phyloP scores from a whole-genome alignment of 2,113 vertebrate genomes.

The Xenopus borealis region DNA sequence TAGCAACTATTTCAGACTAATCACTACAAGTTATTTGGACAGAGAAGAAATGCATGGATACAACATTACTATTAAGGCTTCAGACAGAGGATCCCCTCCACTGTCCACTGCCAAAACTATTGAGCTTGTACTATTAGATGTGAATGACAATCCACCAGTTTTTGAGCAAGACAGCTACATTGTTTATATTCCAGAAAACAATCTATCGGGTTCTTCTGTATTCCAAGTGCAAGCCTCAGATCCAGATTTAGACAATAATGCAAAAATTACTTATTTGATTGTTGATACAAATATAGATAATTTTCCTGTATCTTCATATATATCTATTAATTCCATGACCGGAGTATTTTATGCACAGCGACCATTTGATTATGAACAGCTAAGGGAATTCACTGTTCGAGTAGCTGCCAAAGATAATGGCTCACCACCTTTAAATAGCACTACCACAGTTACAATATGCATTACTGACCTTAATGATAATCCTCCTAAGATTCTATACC shows the following conservation, averaged over 20 bases:
- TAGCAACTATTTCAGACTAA: slow-evolving; percentile 66
- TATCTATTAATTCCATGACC: slow-evolving; percentile 83
- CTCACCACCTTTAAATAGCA: slow-evolving; percentile 23
- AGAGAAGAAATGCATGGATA: slow-evolving; percentile 54
- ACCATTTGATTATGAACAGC: slow-evolving; percentile 47
- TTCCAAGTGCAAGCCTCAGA: slow-evolving; percentile 72
- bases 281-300: slow-evolving; percentile 61
- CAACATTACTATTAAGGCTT: slow-evolving; percentile 56
- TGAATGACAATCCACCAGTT: slow-evolving; percentile 76
- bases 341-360: slow-evolving; percentile 70
- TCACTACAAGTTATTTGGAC: slow-evolving; percentile 60
- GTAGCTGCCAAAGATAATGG: slow-evolving; percentile 37
- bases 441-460: slow-evolving; percentile 16
- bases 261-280: slow-evolving; percentile 76
- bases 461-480: slow-evolving; percentile 46
- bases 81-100: slow-evolving; percentile 54
- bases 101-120: slow-evolving; percentile 66
- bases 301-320: slow-evolving; percentile 62
- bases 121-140: slow-evolving; percentile 66
- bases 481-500: slow-evolving; percentile 39
- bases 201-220: slow-evolving; percentile 69
- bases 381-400: slow-evolving; percentile 21
- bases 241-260: slow-evolving; percentile 76
- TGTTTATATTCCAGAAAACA: slow-evolving; percentile 76
- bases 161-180: slow-evolving; percentile 70